Evolutionary conservation across 2,797 vertebrate genomes (phyloP).

Genomic region (Bradypus variegatus): DNA sequence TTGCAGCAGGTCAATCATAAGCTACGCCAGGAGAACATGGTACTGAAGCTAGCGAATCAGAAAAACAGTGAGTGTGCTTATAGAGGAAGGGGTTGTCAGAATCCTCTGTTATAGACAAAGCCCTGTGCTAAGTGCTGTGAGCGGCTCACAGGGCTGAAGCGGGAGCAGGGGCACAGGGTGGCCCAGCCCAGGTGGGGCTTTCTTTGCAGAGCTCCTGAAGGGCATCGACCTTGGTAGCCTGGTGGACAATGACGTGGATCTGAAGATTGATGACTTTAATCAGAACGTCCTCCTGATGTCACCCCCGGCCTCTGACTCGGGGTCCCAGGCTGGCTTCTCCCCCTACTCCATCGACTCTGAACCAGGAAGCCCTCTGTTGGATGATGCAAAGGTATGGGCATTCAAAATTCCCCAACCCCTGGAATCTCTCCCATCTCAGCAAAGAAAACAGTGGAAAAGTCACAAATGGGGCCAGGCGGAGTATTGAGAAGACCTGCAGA

Average conservation of each 20-base stretch:
- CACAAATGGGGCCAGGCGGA: background rate
- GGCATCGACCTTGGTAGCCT: slow-evolving; percentile 79
- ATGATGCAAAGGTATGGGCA: slow-evolving; percentile 79
- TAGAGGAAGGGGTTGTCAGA: background rate
- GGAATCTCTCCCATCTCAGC: background rate
- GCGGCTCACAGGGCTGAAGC: background rate
- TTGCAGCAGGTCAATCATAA: slow-evolving; percentile 96
- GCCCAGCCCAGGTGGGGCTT: background rate
- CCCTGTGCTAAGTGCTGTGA: background rate
- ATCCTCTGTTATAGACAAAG: background rate
- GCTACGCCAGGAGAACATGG: slow-evolving; percentile 94
- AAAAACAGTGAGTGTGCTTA: slow-evolving; percentile 88
- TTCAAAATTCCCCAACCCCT: background rate
- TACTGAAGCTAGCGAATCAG: slow-evolving; percentile 91
- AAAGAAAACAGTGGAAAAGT: background rate
- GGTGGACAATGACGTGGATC: slow-evolving; percentile 76
- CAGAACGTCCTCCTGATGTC: slow-evolving; percentile 93
- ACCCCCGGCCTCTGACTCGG: slow-evolving; percentile 93
- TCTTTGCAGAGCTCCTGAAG: slow-evolving; percentile 81
- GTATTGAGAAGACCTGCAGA: background rate
- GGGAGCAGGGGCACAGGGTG: background rate
- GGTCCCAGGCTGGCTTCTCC: slow-evolving; percentile 90
- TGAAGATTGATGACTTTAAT: slow-evolving; percentile 90
- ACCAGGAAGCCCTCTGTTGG: slow-evolving; percentile 90
- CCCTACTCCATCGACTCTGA: slow-evolving; percentile 96